Percentiles rank a stretch among this genome's conserved stretches.
Conservation (phyloP, 2,797 vertebrate genomes). For the Adrianichthys oophorus region DNA sequence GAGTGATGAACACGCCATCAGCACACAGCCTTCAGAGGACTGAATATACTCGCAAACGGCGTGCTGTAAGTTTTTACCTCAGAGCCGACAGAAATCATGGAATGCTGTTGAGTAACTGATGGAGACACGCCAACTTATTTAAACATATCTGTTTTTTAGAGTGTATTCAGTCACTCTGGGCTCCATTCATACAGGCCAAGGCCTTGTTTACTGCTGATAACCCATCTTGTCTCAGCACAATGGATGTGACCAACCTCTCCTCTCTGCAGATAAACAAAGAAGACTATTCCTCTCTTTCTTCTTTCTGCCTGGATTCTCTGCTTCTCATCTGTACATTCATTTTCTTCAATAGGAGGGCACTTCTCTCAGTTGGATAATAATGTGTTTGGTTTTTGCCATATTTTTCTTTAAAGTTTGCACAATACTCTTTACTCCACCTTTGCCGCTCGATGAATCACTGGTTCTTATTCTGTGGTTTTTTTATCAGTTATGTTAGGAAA, state of each 20-base stretch:
- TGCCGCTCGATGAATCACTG: not conserved
- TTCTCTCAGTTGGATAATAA: slow-evolving; percentile 14
- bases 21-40: too few relatives aligned
- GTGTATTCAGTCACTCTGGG: slow-evolving; percentile 63
- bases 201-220: slow-evolving; percentile 81
- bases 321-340: slow-evolving; percentile 49
- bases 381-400: slow-evolving; percentile 9
- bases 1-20: too few relatives aligned
- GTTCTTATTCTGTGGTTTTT: slow-evolving; percentile 1
- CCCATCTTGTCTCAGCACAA: slow-evolving; percentile 78
- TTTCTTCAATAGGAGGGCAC: slow-evolving; percentile 17
- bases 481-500: not conserved
- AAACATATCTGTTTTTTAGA: slow-evolving; percentile 71
- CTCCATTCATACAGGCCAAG: slow-evolving; percentile 66
- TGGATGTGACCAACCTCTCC: slow-evolving; percentile 73
- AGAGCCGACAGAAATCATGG: slow-evolving; percentile 28
- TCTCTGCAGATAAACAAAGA: slow-evolving; percentile 67
- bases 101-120: slow-evolving; percentile 41
- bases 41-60: not conserved
- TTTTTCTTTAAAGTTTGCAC: slow-evolving; percentile 8
- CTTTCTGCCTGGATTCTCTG: slow-evolving; percentile 32
- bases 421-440: slow-evolving; percentile 2
- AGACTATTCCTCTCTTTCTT: slow-evolving; percentile 63
- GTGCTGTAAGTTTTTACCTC: slow-evolving; percentile 12
- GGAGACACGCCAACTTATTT: slow-evolving; percentile 57